Base-by-base conservation (phyloP, 2,797 vertebrate genomes). In the Decapterus maruadsi region DNA sequence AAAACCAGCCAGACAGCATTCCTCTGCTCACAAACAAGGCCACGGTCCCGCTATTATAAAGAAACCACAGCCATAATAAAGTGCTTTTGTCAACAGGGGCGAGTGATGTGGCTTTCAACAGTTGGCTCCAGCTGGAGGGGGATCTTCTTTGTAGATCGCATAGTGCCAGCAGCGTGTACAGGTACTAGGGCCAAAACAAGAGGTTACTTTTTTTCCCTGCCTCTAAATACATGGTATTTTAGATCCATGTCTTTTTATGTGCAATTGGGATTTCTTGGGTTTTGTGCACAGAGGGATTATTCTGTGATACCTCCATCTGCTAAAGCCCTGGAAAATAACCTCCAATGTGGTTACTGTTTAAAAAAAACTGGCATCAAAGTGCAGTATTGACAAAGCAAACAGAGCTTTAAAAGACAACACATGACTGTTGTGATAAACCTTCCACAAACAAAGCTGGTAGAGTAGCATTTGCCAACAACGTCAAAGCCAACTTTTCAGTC, bases 1-100 rank as follows among this genome's bases (percentile, higher is more conserved):
- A 43, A 26, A 77, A 68, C 65, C 34, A 34, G 54, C 31, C 53
- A 22, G 31, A 19, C 65, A 16, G 50, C 84, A 73, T 81, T 81
- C 75, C 77, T 43, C 22, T 1, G 4, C 40, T 12, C 12, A 38
- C 54, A 69, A 57, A 68, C 38, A 29, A 69, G 29, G 48, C 40
- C 38, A 46, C 54, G 29, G 59, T 19, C 42, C 51, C 17, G 48
- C 29, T 8, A 31, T 16, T 45, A 57, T 5, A 62, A 66, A 75
- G 53, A 82, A 68, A 57, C 62, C 66, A 31, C 68, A 42, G 20
- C 17, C 31, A 62, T 68, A 63, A 20, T 31, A 22, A 55, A 14
- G 26, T 13, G 74, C 40, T 76, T 61, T 72, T 72, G 46, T 69
- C 36, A 26, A 61, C 53, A 40, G 26, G 1, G 6, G n/a, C 0